These are phyloP conservation scores for Papilio gigon DNA, from an alignment of 2,888 invertebrate species.

Conservation along the genomic window DNA sequence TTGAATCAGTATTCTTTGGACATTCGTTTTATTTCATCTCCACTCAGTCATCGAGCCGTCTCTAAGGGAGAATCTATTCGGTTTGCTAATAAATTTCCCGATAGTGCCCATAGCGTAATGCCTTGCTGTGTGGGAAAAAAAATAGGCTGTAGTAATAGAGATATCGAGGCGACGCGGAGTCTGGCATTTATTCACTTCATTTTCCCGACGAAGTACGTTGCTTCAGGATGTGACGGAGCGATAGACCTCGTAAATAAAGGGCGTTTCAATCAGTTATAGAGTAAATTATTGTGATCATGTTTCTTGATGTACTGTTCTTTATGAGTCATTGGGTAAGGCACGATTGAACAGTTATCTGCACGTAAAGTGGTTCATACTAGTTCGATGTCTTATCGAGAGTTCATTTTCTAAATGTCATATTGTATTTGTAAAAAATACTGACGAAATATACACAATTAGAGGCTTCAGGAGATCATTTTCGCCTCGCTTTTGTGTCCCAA, in stretches of 20 bases:
- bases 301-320: background rate
- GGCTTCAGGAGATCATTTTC: no score
- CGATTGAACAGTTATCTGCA: no score
- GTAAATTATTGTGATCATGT: constrained; percentile 8
- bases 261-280: background rate
- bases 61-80: constrained; percentile 36
- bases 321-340: background rate
- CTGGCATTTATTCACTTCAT: constrained; percentile 33
- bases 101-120: constrained; percentile 34
- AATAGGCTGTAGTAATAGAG: constrained; percentile 16
- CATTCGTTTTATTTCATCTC: constrained; percentile 34
- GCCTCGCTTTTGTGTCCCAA: no score
- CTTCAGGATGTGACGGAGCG: background rate
- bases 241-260: constrained; percentile 21
- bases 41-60: constrained; percentile 35
- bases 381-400: no score
- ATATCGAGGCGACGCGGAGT: constrained; percentile 31
- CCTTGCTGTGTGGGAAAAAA: constrained; percentile 39
- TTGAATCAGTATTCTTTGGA: constrained; percentile 14
- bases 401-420: no score
- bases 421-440: no score
- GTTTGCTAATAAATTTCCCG: constrained; percentile 39
- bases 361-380: no score
- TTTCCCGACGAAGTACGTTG: constrained; percentile 5
- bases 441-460: no score